These are phyloP conservation scores for Clupea harengus DNA, from an alignment of 2,113 vertebrate genomes.

Conservation along the genomic window DNA sequence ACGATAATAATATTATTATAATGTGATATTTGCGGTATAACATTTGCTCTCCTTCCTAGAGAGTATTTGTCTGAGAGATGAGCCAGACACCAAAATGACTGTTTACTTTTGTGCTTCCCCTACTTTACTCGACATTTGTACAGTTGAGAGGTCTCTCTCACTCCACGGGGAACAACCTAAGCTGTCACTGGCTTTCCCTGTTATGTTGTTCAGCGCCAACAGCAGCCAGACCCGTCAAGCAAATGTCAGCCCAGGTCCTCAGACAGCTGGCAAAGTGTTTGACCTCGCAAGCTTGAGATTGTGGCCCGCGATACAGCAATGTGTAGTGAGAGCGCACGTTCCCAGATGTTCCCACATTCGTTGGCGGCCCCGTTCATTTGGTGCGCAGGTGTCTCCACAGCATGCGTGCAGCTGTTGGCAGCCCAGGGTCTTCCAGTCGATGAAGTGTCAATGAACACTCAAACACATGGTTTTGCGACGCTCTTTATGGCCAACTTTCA, in stretches of 20 bases:
- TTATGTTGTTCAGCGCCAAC: neutral
- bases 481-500: slow-evolving; percentile 65
- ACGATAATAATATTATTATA: neutral
- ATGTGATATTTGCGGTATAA: slow-evolving; percentile 23
- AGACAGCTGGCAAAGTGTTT: neutral
- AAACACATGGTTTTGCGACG: slow-evolving; percentile 67
- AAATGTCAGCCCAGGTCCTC: slow-evolving; percentile 1
- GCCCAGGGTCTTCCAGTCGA: slow-evolving; percentile 58
- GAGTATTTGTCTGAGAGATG: slow-evolving; percentile 36
- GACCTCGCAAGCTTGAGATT: neutral
- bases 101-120: neutral
- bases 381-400: slow-evolving; percentile 72
- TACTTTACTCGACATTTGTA: neutral
- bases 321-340: slow-evolving; percentile 38
- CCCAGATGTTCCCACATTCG: slow-evolving; percentile 70
- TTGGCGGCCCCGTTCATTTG: slow-evolving; percentile 65
- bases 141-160: neutral
- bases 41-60: slow-evolving; percentile 53
- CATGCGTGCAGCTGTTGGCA: slow-evolving; percentile 68
- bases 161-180: neutral
- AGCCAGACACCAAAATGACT: neutral
- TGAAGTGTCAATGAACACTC: slow-evolving; percentile 65
- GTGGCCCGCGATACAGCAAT: neutral
- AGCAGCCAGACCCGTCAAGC: neutral
- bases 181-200: neutral